These are phyloP conservation scores for Harpalus rubripes DNA, from an alignment of 2,888 invertebrate genomes.

Conservation along the genomic window DNA sequence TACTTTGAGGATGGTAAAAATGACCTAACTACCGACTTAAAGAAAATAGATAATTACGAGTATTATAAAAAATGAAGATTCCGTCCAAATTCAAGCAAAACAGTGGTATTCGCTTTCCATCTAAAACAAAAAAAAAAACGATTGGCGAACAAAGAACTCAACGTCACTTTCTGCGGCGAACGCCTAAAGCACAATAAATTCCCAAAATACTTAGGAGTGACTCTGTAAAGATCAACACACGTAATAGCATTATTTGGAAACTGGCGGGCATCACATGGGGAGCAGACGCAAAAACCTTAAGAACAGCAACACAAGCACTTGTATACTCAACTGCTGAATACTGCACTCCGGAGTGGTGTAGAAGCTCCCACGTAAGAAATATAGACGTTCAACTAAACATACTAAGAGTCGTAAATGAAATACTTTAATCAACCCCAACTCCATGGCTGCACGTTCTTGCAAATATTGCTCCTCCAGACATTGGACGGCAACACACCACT, in stretches of 20 bases:
- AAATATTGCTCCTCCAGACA: conserved; percentile 5
- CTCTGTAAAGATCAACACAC: background rate
- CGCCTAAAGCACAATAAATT: conserved; percentile 4
- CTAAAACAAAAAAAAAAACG: background rate
- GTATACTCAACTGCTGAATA: background rate
- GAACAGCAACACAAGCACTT: background rate
- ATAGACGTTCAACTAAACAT: background rate
- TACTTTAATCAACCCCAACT: background rate
- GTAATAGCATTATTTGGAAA: background rate
- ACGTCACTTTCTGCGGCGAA: background rate
- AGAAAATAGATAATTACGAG: background rate
- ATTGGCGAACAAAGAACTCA: conserved; percentile 8
- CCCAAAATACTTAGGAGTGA: background rate
- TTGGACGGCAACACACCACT: background rate
- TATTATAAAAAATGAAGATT: background rate
- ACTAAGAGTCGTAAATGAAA: background rate
- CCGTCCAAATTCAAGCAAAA: conserved; percentile 1
- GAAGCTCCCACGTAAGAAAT: conserved; percentile 2
- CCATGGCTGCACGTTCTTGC: background rate
- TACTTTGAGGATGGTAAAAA: no score
- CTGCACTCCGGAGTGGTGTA: background rate
- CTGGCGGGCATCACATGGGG: background rate
- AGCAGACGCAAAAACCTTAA: background rate
- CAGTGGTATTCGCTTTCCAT: background rate
- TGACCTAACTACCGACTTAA: no score